These are phyloP conservation scores for Paralichthys olivaceus DNA, from an alignment of 2,113 vertebrate species.

Conservation along the genomic window DNA sequence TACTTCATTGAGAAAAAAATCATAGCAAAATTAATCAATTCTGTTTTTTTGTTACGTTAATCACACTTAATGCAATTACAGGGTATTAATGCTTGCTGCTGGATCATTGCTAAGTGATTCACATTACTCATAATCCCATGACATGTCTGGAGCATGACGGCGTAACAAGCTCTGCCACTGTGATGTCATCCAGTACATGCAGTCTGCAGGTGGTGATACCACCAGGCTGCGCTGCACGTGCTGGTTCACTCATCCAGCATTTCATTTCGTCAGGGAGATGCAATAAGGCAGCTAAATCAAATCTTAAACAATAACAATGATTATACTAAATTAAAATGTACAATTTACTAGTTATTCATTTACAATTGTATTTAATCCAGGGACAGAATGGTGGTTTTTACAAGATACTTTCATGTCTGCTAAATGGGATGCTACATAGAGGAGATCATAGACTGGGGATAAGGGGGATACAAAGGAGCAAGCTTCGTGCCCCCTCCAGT, in stretches of 20 bases:
- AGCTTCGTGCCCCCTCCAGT: too few relatives aligned
- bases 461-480: too few relatives aligned
- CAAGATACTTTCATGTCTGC: too few relatives aligned
- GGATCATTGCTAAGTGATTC: conserved; percentile 51
- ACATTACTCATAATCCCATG: conserved; percentile 58
- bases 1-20: conserved; percentile 1
- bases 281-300: not conserved
- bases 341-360: too few relatives aligned
- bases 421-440: too few relatives aligned
- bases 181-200: conserved; percentile 43
- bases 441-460: too few relatives aligned
- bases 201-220: conserved; percentile 24
- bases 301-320: too few relatives aligned
- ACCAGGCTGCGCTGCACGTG: not conserved
- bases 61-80: conserved; percentile 66
- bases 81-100: conserved; percentile 43
- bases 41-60: conserved; percentile 54
- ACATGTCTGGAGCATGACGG: conserved; percentile 52
- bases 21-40: conserved; percentile 49
- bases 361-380: too few relatives aligned
- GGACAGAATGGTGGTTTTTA: too few relatives aligned
- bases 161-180: conserved; percentile 35
- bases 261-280: not conserved
- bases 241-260: not conserved
- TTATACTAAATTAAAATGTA: too few relatives aligned